Base-by-base conservation (phyloP, 2,113 vertebrate genomes). In the Pipa parva region DNA sequence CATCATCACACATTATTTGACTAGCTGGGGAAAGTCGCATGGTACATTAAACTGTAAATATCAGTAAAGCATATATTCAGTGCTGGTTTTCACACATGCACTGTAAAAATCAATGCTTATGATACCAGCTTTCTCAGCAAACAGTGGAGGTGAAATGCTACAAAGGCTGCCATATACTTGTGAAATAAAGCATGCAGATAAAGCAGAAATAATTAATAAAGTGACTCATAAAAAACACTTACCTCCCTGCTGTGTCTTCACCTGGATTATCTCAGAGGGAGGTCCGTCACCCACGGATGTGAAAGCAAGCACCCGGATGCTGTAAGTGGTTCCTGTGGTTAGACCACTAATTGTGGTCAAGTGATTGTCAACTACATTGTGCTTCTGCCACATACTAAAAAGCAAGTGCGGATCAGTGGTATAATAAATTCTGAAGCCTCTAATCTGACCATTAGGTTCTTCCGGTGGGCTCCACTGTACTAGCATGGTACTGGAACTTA, bases 161-260 rank as follows among this genome's bases (percentile, higher is more conserved):
- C n/a, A n/a, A n/a, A n/a, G n/a, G n/a, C n/a, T n/a, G n/a, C n/a
- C n/a, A n/a, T n/a, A n/a, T n/a, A n/a, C n/a, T n/a, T n/a, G n/a
- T n/a, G n/a, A n/a, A n/a, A n/a, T n/a, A n/a, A n/a, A n/a, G n/a
- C n/a, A n/a, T n/a, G n/a, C n/a, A n/a, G n/a, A n/a, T n/a, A n/a
- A n/a, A n/a, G n/a, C n/a, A n/a, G n/a, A n/a, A n/a, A n/a, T n/a
- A n/a, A n/a, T n/a, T n/a, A n/a, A n/a, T n/a, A n/a, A n/a, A n/a
- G n/a, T n/a, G n/a, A n/a, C n/a, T n/a, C n/a, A n/a, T n/a, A n/a
- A n/a, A n/a, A n/a, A n/a, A 27, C 62, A 78, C 94, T 52, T 80
- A 99, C 97, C 97, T 76, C 97, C 95, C 74, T 95, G 95, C 77
- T 96, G 93, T 0, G 93, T 93, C 83, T 97, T 97, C 80, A 98